Evolutionary conservation across 2,888 invertebrate species (phyloP).

Genomic region (Galerucella calmariensis): DNA sequence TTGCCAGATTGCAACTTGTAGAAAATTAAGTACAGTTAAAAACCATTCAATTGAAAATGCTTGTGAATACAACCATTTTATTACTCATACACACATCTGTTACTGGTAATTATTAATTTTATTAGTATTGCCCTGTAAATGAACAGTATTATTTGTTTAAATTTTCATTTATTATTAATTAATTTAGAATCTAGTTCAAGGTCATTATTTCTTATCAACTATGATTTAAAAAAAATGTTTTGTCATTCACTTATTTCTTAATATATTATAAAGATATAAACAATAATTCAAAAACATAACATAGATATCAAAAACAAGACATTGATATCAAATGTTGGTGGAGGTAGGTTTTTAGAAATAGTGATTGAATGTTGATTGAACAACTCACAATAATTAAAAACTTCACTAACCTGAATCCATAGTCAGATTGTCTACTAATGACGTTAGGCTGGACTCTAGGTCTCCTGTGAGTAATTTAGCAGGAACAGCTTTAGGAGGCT

Average conservation of each 20-base stretch:
- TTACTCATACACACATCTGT: neutral
- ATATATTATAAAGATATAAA: neutral
- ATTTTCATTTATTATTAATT: conserved; percentile 13
- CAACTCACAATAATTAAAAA: neutral
- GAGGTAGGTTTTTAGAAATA: neutral
- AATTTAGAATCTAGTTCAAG: conserved; percentile 22
- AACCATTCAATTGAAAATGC: too few relatives aligned
- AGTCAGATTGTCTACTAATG: conserved; percentile 91
- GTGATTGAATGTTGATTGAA: neutral
- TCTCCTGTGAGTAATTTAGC: conserved; percentile 86
- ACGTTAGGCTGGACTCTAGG: conserved; percentile 92
- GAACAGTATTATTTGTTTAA: conserved; percentile 1
- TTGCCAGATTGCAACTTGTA: too few relatives aligned
- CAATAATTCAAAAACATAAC: too few relatives aligned
- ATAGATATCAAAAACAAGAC: too few relatives aligned
- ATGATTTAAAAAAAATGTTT: neutral
- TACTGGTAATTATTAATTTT: conserved; percentile 4
- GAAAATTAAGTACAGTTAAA: too few relatives aligned
- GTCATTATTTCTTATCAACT: conserved; percentile 10
- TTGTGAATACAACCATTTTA: too few relatives aligned
- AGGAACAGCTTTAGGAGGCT: conserved; percentile 58
- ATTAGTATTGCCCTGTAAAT: neutral
- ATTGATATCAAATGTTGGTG: too few relatives aligned
- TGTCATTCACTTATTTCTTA: neutral
- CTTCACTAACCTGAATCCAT: conserved; percentile 73